phyloP scores from a whole-genome alignment of 2,888 invertebrate genomes.

The Rutpela maculata region DNA sequence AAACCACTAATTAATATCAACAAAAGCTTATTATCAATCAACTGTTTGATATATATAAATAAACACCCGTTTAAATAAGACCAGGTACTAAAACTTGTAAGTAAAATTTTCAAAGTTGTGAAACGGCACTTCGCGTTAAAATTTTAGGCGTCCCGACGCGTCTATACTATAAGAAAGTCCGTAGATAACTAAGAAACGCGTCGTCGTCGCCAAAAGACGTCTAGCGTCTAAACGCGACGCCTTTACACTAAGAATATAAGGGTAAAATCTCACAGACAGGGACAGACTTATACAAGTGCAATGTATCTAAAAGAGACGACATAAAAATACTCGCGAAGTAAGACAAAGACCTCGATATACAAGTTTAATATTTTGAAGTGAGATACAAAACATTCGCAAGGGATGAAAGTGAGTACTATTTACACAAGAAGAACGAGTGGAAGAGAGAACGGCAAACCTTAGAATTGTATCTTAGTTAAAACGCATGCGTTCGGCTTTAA shows the following conservation, averaged over 20 bases:
- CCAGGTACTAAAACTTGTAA: conserved; percentile 34
- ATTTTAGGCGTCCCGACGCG: conserved; percentile 69
- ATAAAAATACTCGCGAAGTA: conserved; percentile 69
- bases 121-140: conserved; percentile 57
- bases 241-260: conserved; percentile 73
- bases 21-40: background rate
- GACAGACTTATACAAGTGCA: conserved; percentile 68
- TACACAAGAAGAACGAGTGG: conserved; percentile 68
- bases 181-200: conserved; percentile 74
- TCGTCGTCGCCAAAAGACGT: conserved; percentile 74
- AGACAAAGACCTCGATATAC: conserved; percentile 68
- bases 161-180: conserved; percentile 74
- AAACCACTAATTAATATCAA: conserved; percentile 35
- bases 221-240: conserved; percentile 74
- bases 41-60: conserved; percentile 20
- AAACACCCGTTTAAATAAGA: conserved; percentile 20
- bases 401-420: conserved; percentile 67
- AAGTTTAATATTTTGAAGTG: conserved; percentile 68
- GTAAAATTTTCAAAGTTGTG: conserved; percentile 42
- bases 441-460: conserved; percentile 70
- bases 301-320: conserved; percentile 65
- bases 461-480: conserved; percentile 72
- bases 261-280: conserved; percentile 66
- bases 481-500: conserved; percentile 72
- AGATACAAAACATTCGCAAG: conserved; percentile 66